Evolutionary conservation across 2,113 vertebrate genomes (phyloP), one percentile per base, ranked within the genome.

Genomic region (Engraulis encrasicolus): DNA sequence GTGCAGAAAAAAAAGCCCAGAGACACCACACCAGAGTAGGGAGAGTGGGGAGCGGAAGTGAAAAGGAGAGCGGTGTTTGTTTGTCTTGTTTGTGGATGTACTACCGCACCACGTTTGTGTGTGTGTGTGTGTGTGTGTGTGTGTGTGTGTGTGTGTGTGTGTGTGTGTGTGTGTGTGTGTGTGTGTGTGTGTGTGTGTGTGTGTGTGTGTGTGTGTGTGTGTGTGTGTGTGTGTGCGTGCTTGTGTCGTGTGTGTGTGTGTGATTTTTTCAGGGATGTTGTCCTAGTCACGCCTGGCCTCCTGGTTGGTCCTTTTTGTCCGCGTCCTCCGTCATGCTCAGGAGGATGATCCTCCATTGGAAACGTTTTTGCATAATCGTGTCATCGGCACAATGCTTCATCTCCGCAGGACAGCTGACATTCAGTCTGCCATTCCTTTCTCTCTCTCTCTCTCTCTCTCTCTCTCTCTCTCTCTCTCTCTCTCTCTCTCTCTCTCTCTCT

Each of bases 351-450:
- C 19, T 6, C 50, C 79, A 48, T 54, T 82, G 79, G 82, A 34
- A 66, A 52, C 52, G 6, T 66, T 66, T 79, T 36, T 34, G 50
- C 78, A 79, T 79, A 84, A 84, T 84, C 78, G 82, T 79, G 40
- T 87, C 80, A 81, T 84, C 78, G 9, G 49, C 50, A n/a, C 79
- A 77, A 61, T 77, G 66, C 79, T 78, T 50, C 31, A 17, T 85
- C 58, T 15, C 54, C 54, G 82, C n/a, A 27, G 19, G 80, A 84
- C 50, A 82, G 45, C 86, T 81, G 34, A 77, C 74, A 50, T 50
- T 80, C 45, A 17, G 71, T 78, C 78, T 77, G 58, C 54, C 61
- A 79, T 48, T 45, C 58, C 6, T 54, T 1, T 54, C 50, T 54
- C 50, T 4, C 20, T 54, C 50, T 54, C 50, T 52, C 50, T n/a